Evolutionary conservation across 2,113 vertebrate species (phyloP).

Genomic region (Nipponia nippon): DNA sequence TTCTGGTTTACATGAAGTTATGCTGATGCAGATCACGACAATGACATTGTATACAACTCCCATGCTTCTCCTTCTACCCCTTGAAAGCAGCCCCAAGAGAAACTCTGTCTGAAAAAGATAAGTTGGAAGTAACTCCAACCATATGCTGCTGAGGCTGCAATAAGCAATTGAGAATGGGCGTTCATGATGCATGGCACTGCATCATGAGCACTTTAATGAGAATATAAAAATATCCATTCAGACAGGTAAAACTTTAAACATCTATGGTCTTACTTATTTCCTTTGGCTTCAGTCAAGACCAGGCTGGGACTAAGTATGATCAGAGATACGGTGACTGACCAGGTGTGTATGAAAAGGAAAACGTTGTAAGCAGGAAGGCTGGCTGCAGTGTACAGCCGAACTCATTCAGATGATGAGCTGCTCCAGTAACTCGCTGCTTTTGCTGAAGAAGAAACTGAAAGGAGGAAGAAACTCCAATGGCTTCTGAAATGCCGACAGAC

Average conservation of each 20-base stretch:
- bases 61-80: not conserved
- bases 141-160: not conserved
- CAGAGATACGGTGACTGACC: fast-evolving
- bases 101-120: not conserved
- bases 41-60: not conserved
- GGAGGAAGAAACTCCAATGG: fast-evolving
- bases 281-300: not conserved
- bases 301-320: not conserved
- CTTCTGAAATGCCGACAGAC: no score
- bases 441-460: not conserved
- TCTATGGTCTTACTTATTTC: not conserved
- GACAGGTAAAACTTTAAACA: not conserved
- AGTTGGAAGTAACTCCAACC: not conserved
- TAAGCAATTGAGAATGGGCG: fast-evolving
- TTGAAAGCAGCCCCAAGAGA: not conserved
- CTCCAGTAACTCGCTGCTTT: not conserved
- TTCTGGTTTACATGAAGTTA: not conserved
- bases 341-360: not conserved
- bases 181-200: not conserved
- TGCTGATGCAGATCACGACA: not conserved
- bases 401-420: not conserved
- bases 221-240: not conserved
- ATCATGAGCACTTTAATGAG: not conserved
- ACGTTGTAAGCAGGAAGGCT: not conserved
- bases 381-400: not conserved